Evolutionary conservation across 2,888 invertebrate species (phyloP), one percentile per base, ranked within the genome.

Genomic region (Parthenolecanium corni): DNA sequence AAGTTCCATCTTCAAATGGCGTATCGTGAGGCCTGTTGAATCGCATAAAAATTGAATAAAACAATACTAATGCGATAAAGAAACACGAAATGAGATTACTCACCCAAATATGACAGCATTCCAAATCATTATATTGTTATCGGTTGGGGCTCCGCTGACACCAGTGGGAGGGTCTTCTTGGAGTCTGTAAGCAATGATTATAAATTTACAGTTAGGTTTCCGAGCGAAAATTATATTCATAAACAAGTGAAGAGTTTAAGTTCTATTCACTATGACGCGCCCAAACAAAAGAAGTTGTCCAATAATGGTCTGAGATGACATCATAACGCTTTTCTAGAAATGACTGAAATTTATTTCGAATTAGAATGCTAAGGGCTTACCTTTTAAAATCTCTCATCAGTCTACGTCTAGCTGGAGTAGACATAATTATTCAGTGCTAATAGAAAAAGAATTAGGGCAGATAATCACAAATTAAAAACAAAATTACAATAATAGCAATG

Each of bases 51-150:
- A 16, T 9, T 52, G n/a, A 14, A 11, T 2, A 23, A 11, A 14
- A 9, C 31, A 31, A 31, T 9, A 31, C 31, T 31, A 31, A 31
- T n/a, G n/a, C n/a, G n/a, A n/a, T 9, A 18, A 24, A 14, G 18
- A 21, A 42, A 11, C 14, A 21, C n/a, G 14, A 42, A 40, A 31
- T 54, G 31, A 4, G n/a, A 23, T 31, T n/a, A 16, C 38, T 49
- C 63, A 66, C 66, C 97, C 98, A 78, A 99, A 99, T 81, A 98
- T 99, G 74, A 99, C 96, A 75, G 98, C 98, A 82, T 99, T 97
- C 98, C 98, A 99, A 76, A 97, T 88, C 92, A 99, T 94, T 74
- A 98, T 98, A 77, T 97, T 97, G 78, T 96, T 96, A 77, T 99
- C 98, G 71, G 96, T 97, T 64, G 98, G 98, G 67, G 98, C 97